These are phyloP conservation scores for Cydia amplana DNA, from an alignment of 1,140 invertebrate species.

Conservation along the genomic window DNA sequence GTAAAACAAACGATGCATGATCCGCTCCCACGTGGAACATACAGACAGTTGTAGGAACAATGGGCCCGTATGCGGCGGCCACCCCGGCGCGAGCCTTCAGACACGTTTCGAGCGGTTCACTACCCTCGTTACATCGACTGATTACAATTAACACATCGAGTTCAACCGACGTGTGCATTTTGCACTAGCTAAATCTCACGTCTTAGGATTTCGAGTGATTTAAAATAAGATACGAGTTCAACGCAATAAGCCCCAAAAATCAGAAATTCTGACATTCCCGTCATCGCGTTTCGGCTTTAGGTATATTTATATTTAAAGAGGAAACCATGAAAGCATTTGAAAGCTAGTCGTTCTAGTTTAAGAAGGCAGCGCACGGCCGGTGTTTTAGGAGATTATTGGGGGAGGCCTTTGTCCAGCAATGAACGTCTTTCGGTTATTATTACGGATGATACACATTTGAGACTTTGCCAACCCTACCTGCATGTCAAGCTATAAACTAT, in stretches of 20 bases:
- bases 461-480: background rate
- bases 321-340: too few relatives aligned
- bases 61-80: constrained; percentile 69
- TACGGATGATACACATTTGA: background rate
- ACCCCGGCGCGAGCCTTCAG: constrained; percentile 53
- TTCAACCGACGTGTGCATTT: background rate
- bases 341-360: too few relatives aligned
- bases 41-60: constrained; percentile 58
- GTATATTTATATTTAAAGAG: too few relatives aligned
- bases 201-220: too few relatives aligned
- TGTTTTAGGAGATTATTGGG: too few relatives aligned
- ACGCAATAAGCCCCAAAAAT: too few relatives aligned
- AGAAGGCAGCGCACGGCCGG: too few relatives aligned
- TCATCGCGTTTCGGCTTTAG: too few relatives aligned
- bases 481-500: background rate
- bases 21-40: constrained; percentile 60
- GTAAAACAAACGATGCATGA: constrained; percentile 31
- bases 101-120: constrained; percentile 43
- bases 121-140: constrained; percentile 39
- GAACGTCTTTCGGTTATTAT: too few relatives aligned
- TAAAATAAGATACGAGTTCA: too few relatives aligned
- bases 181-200: background rate
- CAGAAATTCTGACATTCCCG: too few relatives aligned
- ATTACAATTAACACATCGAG: constrained; percentile 41
- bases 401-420: too few relatives aligned